Evolutionary conservation across 2,113 vertebrate genomes (phyloP), one percentile per base, ranked within the genome.

Genomic region (Arenaria interpres): DNA sequence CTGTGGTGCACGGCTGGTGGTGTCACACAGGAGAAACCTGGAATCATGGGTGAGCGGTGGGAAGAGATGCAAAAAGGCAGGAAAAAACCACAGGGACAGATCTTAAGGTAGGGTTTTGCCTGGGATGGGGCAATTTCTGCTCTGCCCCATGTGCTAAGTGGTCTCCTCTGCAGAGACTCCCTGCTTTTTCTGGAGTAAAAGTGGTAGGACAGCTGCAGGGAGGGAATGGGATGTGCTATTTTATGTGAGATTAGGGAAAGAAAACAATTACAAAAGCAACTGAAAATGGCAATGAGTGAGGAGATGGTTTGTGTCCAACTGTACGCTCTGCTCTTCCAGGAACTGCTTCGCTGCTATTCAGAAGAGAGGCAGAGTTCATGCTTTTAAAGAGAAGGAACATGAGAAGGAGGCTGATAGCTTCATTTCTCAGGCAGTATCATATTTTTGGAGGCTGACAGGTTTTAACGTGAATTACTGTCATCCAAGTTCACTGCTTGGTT

Each of bases 391-490:
- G 63, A 30, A 93, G 43, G 74, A 80, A 13, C 43, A 69, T 0
- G 1, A 76, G 74, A 79, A 21, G 24, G 62, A 94, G 85, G 30
- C 81, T 23, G 78, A 75, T 91, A 76, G 51, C 56, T 81, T 87
- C 28, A 57, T 95, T 91, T 89, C 68, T 94, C 90, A 89, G 72
- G n/a, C 56, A 59, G 11, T 72, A 45, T 75, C 12, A 6, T 93
- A 81, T 72, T 72, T 96, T 86, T 95, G 80, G 69, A 79, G 72
- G 57, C 64, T 94, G 88, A 81, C 90, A 86, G 79, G 64, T 74
- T 90, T 94, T 86, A 96, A 71, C 6, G 3, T 94, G 95, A 95
- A 83, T 94, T 96, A 92, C 80, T 86, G 83, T 75, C 88, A 60
- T 85, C 64, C 43, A 82, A 57, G 66, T 92, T 92, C 92, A 78